phyloP scores from a whole-genome alignment of 2,113 vertebrate species.

The Erythrocercus mccallii region DNA sequence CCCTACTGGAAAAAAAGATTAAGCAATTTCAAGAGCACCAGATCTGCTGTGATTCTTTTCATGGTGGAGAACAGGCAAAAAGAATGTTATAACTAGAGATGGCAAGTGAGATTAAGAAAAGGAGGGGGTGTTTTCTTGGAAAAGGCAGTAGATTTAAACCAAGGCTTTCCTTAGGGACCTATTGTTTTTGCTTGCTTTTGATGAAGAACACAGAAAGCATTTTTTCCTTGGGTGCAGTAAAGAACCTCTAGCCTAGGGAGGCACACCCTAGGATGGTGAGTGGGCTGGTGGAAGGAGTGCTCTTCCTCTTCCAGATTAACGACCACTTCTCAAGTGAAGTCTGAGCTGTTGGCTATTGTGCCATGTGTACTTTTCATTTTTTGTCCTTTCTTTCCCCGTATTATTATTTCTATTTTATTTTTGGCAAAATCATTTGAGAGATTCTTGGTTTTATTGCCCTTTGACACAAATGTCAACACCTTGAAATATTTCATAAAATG shows the following conservation, averaged over 20 bases:
- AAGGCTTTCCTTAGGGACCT: slow-evolving; percentile 3
- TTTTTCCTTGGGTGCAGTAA: slow-evolving; percentile 32
- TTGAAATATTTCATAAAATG: slow-evolving; percentile 13
- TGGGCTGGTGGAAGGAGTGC: background rate
- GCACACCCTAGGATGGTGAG: background rate
- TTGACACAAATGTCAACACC: background rate
- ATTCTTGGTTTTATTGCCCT: slow-evolving; percentile 3
- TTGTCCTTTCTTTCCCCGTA: background rate
- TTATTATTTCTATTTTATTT: slow-evolving; percentile 7
- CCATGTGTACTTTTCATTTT: background rate
- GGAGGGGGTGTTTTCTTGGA: slow-evolving; percentile 1
- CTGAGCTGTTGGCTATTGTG: background rate
- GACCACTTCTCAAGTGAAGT: background rate
- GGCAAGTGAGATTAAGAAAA: background rate
- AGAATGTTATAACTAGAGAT: slow-evolving; percentile 19
- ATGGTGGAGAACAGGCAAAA: background rate
- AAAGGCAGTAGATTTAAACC: background rate
- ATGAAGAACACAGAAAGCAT: background rate
- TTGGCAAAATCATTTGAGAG: background rate
- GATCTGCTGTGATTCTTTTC: background rate
- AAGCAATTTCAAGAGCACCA: background rate
- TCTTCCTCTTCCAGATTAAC: slow-evolving; percentile 40
- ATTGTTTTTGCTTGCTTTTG: background rate
- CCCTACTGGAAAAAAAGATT: background rate
- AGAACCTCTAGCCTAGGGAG: background rate